These are phyloP conservation scores for Charadrius vociferus DNA, from an alignment of 2,113 vertebrate species.

Conservation along the genomic window DNA sequence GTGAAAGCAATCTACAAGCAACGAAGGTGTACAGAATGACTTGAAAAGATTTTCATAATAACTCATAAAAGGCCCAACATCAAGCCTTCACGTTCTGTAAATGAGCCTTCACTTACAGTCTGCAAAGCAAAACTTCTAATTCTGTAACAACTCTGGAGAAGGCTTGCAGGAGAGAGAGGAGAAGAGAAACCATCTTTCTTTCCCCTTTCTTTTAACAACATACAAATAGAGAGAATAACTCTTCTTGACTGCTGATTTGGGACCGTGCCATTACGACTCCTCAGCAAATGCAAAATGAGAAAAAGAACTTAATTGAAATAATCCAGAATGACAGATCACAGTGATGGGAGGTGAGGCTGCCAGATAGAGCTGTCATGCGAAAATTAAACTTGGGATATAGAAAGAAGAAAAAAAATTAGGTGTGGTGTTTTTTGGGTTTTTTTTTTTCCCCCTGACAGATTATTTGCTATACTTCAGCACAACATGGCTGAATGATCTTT, in stretches of 20 bases:
- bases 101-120: background rate
- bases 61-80: background rate
- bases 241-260: constrained; percentile 16
- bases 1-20: background rate
- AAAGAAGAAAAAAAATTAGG: background rate
- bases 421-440: background rate
- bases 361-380: background rate
- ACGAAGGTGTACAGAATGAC: background rate
- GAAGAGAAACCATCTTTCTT: background rate
- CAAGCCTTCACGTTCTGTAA: background rate
- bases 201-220: background rate
- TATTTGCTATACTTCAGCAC: background rate
- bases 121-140: background rate
- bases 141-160: background rate
- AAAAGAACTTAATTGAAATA: constrained; percentile 46
- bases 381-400: background rate
- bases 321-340: constrained; percentile 15
- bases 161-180: background rate
- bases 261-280: background rate
- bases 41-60: background rate
- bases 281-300: constrained; percentile 4
- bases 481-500: background rate
- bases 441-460: background rate
- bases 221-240: background rate
- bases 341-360: background rate